Percentiles rank a stretch among this genome's conserved stretches.
Conservation (phyloP, 2,113 vertebrate genomes). For the Odobenus rosmarus region DNA sequence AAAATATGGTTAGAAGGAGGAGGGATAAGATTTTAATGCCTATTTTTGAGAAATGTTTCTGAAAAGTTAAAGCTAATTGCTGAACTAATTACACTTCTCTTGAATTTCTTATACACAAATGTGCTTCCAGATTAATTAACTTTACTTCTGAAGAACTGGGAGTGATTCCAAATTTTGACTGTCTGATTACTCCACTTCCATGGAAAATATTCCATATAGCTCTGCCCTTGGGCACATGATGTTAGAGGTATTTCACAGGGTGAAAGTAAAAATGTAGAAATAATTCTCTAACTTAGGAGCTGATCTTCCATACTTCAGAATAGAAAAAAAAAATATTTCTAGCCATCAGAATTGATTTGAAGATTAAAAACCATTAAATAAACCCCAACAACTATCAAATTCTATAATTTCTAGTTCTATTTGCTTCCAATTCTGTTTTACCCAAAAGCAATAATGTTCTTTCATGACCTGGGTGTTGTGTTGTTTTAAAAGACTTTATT, state of each 20-base stretch:
- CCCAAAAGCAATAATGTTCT: not conserved
- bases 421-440: slow-evolving; percentile 27
- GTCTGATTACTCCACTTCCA: slow-evolving; percentile 12
- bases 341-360: not conserved
- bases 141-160: slow-evolving; percentile 70
- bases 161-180: slow-evolving; percentile 69
- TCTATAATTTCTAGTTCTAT: not conserved
- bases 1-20: slow-evolving; percentile 4
- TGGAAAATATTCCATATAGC: slow-evolving; percentile 28
- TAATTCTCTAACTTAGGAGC: not conserved
- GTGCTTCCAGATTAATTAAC: slow-evolving; percentile 74
- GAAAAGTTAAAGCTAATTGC: slow-evolving; percentile 72
- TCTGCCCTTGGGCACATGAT: not conserved
- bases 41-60: slow-evolving; percentile 59
- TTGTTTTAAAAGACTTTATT: not conserved
- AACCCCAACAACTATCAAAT: not conserved
- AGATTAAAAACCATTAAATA: not conserved
- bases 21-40: slow-evolving; percentile 1
- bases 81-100: slow-evolving; percentile 65
- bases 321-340: not conserved
- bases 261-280: not conserved
- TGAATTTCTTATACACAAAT: slow-evolving; percentile 66
- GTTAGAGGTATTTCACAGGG: not conserved
- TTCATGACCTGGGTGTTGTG: not conserved
- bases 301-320: not conserved